Evolutionary conservation across 30 jellyfish, hydroid and myxozoan species (phyloP).

Genomic region (Chrysaora quinquecirrha): DNA sequence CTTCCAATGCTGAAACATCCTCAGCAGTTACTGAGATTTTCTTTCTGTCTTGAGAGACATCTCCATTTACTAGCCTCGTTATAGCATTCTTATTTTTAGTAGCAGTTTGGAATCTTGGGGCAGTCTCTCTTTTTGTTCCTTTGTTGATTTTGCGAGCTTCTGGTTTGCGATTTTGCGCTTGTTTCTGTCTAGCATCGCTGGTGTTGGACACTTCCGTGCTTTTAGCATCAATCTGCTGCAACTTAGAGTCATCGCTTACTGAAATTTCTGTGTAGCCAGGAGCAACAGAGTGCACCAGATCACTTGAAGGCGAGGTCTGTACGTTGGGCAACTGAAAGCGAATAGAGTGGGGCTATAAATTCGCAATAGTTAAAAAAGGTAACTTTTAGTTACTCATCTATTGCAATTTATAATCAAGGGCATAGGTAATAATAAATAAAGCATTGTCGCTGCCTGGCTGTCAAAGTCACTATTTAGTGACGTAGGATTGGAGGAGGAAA

Average conservation of each 20-base stretch:
- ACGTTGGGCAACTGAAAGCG: background rate
- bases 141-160: conserved; percentile 58
- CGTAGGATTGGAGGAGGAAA: too few species aligned
- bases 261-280: background rate
- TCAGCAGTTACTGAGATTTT: conserved; percentile 44
- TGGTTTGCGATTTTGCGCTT: conserved; percentile 10
- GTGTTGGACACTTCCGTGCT: conserved; percentile 6
- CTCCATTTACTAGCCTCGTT: conserved; percentile 19
- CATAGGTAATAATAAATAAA: too few species aligned
- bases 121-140: conserved; percentile 74
- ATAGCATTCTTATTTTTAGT: conserved; percentile 25
- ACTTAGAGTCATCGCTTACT: background rate
- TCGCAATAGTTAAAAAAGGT: too few species aligned
- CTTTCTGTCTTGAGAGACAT: conserved; percentile 9
- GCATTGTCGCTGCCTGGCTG: too few species aligned
- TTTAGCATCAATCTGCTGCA: background rate
- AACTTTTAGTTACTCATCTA: too few species aligned
- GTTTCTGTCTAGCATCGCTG: conserved; percentile 46
- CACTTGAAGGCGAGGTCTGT: background rate
- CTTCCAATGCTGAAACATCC: conserved; percentile 34
- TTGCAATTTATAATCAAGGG: too few species aligned
- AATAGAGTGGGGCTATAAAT: too few species aligned
- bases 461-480: too few species aligned
- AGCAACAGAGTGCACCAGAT: background rate
- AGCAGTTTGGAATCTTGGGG: conserved; percentile 56